Evolutionary conservation across 2,888 invertebrate species (phyloP).

Genomic region (Panzeria rudis): DNA sequence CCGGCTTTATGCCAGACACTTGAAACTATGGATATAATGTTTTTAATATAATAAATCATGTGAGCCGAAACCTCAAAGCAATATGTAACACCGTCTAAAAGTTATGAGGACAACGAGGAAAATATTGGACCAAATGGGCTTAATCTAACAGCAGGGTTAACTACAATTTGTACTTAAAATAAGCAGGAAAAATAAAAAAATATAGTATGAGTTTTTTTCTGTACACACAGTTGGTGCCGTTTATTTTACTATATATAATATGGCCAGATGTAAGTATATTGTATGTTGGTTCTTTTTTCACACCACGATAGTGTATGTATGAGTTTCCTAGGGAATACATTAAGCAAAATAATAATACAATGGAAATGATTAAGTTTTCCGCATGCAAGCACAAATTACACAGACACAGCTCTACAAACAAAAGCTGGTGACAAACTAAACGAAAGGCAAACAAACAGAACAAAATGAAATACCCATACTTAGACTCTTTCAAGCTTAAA

Average conservation of each 20-base stretch:
- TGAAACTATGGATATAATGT: too few species aligned
- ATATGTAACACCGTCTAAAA: too few species aligned
- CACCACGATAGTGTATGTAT: slow-evolving; percentile 16
- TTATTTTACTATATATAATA: background rate
- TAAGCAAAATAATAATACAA: slow-evolving; percentile 70
- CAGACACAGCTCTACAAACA: slow-evolving; percentile 34
- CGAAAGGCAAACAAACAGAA: background rate
- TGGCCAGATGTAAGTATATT: background rate
- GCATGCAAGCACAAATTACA: slow-evolving; percentile 73
- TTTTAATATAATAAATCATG: too few species aligned
- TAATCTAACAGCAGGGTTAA: too few species aligned
- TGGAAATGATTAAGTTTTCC: slow-evolving; percentile 74
- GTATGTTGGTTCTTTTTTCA: background rate
- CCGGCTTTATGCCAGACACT: too few species aligned
- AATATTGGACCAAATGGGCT: too few species aligned
- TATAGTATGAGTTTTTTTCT: too few species aligned
- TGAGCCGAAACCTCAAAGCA: too few species aligned
- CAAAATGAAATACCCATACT: slow-evolving; percentile 28
- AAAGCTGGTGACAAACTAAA: slow-evolving; percentile 34
- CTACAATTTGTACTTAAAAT: too few species aligned
- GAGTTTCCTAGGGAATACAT: slow-evolving; percentile 63
- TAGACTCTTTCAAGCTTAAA: slow-evolving; percentile 61
- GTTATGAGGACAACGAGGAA: too few species aligned
- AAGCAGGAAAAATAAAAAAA: too few species aligned
- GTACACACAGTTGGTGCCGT: slow-evolving; percentile 23